Percentiles rank a stretch among this genome's conserved stretches.
Conservation (phyloP, 2,113 vertebrate genomes). For the Oreochromis niloticus region DNA sequence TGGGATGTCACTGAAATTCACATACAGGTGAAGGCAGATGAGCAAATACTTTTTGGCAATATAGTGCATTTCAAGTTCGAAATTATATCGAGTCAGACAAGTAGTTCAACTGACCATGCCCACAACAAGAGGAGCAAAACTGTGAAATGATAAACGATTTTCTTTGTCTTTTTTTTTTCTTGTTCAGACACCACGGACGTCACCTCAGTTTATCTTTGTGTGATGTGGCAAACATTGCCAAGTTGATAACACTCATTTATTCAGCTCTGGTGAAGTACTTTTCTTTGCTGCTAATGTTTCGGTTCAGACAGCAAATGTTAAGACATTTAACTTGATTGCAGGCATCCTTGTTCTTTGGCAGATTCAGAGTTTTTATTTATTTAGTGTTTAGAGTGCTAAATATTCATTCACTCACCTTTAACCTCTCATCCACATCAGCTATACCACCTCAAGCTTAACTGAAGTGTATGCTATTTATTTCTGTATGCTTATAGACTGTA, state of each 20-base stretch:
- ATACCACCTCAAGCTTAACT: background rate
- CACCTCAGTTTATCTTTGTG: background rate
- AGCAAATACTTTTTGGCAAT: background rate
- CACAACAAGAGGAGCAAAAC: background rate
- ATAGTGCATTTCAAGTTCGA: background rate
- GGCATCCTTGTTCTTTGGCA: background rate
- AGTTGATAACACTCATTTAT: background rate
- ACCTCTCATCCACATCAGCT: background rate
- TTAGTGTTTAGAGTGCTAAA: background rate
- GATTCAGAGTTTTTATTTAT: background rate
- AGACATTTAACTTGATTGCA: background rate
- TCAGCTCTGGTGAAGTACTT: background rate
- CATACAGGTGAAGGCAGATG: background rate
- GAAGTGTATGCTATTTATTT: background rate
- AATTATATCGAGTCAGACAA: background rate
- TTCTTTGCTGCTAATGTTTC: background rate
- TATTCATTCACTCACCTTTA: background rate
- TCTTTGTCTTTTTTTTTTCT: background rate
- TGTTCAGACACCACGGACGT: background rate
- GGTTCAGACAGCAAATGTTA: background rate
- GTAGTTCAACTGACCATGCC: background rate
- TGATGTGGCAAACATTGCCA: background rate
- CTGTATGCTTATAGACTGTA: background rate
- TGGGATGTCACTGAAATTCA: background rate
- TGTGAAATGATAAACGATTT: background rate